Evolutionary conservation across 37 sponge, comb jelly and placozoan genomes (phyloP).

Genomic region (Diacarnus erythraeanus): DNA sequence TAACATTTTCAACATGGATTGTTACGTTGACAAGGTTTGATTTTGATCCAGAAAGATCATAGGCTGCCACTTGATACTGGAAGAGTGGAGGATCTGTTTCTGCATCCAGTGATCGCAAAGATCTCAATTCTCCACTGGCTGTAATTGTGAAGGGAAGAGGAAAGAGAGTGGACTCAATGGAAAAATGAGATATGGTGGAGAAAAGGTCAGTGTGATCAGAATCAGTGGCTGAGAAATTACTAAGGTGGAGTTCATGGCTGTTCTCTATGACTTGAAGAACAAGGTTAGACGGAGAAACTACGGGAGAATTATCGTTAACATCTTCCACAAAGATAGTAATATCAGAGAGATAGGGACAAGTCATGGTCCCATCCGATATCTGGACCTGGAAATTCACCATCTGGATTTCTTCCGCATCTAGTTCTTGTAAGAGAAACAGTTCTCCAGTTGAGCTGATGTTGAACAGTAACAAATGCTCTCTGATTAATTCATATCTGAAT

Average conservation of each 20-base stretch:
- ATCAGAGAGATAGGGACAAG: conserved; percentile 7
- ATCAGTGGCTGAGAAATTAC: conserved; percentile 33
- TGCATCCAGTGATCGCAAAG: conserved; percentile 47
- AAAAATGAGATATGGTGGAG: conserved; percentile 15
- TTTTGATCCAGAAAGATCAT: conserved; percentile 11
- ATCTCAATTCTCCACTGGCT: conserved; percentile 21
- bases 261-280: conserved; percentile 29
- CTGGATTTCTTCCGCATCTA: conserved; percentile 9
- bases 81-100: conserved; percentile 26
- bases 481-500: background rate
- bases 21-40: conserved; percentile 43
- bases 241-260: conserved; percentile 13
- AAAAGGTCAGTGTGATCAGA: conserved; percentile 27
- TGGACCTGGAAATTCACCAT: background rate
- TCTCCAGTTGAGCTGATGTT: conserved; percentile 30
- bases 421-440: conserved; percentile 8
- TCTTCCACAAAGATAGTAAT: conserved; percentile 17
- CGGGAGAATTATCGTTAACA: conserved; percentile 51
- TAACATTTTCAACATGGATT: conserved; percentile 40
- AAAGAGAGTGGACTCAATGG: background rate
- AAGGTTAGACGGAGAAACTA: conserved; percentile 17
- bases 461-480: conserved; percentile 8
- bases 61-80: conserved; percentile 32
- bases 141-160: conserved; percentile 14
- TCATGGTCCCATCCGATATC: conserved; percentile 6